These are phyloP conservation scores for Sylvilagus floridanus DNA, from an alignment of 2,797 vertebrate genomes.

Conservation along the genomic window DNA sequence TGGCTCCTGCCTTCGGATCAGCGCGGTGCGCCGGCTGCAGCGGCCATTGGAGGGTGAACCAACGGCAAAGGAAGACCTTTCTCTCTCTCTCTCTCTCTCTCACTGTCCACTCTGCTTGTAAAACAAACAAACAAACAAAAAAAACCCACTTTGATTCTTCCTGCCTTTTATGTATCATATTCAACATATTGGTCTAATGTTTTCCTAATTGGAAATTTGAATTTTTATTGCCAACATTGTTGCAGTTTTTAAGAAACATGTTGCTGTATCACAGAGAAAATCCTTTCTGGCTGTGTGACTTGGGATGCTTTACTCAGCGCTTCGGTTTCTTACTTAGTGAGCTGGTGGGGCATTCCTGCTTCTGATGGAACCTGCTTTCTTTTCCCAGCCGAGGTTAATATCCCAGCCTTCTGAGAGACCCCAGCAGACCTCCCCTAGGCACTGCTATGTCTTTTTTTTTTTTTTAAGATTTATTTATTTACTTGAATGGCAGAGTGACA, in stretches of 20 bases:
- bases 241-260: neutral
- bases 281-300: neutral
- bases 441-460: neutral
- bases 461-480: neutral
- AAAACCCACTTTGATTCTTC: too few species aligned
- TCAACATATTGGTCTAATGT: neutral
- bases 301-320: neutral
- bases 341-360: neutral
- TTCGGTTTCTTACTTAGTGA: neutral
- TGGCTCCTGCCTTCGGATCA: too few species aligned
- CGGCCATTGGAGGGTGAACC: too few species aligned
- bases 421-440: neutral
- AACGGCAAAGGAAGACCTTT: too few species aligned
- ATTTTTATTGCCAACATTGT: slow-evolving; percentile 27
- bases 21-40: too few species aligned
- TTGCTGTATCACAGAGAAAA: neutral
- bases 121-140: too few species aligned
- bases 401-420: neutral
- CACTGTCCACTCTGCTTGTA: too few species aligned
- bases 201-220: slow-evolving; percentile 1
- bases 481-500: too few species aligned
- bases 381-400: neutral
- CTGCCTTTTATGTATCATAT: neutral
- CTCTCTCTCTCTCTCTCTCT: too few species aligned
- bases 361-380: neutral